Evolutionary conservation across 2,888 invertebrate genomes (phyloP).

Genomic region (Ochropleura plecta): DNA sequence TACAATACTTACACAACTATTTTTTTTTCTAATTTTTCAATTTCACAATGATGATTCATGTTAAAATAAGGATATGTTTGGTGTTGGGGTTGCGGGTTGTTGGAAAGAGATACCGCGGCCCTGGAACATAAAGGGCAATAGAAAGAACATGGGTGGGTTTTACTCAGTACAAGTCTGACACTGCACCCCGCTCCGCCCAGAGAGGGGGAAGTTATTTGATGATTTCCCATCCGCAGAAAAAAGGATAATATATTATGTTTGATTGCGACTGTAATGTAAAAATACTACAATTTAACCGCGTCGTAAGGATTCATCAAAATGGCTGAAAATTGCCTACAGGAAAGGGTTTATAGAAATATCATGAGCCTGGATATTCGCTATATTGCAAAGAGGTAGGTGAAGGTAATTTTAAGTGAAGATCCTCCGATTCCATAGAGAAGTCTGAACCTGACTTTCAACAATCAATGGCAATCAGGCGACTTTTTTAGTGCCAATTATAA

Average conservation of each 20-base stretch:
- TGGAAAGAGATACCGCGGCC: no score
- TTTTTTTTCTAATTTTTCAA: not conserved
- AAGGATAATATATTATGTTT: no score
- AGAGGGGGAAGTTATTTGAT: no score
- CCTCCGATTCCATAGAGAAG: not conserved
- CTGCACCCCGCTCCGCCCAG: no score
- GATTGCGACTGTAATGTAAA: not conserved
- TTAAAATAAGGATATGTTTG: not conserved
- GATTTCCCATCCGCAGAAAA: no score
- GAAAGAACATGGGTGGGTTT: no score
- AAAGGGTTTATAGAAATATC: not conserved
- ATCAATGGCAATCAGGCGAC: not conserved
- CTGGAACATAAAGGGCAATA: no score
- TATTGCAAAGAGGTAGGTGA: not conserved
- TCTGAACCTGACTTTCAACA: not conserved
- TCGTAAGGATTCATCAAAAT: not conserved
- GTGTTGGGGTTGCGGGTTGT: not conserved
- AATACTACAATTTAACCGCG: not conserved
- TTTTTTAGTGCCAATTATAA: not conserved
- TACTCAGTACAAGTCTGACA: no score
- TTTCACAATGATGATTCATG: not conserved
- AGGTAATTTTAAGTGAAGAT: not conserved
- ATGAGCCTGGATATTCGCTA: not conserved
- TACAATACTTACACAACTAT: not conserved
- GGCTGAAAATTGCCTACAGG: conserved; percentile 1